Percentiles rank a stretch among this genome's conserved stretches.
Evolutionary conservation across 1,140 invertebrate species (phyloP).

Genomic region (Xylocopa sonorina): DNA sequence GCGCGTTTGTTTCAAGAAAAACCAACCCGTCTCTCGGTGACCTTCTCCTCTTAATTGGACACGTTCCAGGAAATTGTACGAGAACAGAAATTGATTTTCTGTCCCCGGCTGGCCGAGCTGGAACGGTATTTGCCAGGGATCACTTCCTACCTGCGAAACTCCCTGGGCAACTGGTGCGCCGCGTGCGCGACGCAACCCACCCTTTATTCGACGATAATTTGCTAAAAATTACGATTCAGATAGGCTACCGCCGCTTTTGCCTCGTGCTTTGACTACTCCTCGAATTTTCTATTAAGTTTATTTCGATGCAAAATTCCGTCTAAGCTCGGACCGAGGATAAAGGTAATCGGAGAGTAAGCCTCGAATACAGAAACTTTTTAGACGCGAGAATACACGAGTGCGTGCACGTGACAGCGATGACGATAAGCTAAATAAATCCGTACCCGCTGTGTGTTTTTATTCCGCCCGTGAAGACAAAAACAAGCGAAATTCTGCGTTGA

Average conservation of each 20-base stretch:
- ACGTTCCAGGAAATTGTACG: conserved; percentile 46
- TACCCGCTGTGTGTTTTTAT: neutral
- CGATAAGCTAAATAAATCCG: conserved; percentile 9
- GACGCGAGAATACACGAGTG: no score
- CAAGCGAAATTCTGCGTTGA: conserved; percentile 18
- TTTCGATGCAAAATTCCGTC: no score
- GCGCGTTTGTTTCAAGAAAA: conserved; percentile 9
- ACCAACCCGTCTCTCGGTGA: neutral
- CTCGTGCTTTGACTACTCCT: no score
- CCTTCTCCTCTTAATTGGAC: conserved; percentile 42
- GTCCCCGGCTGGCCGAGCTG: neutral
- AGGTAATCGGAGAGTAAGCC: neutral
- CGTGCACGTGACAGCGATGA: neutral
- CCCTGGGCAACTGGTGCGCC: neutral
- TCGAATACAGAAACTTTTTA: no score
- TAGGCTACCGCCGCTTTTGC: no score
- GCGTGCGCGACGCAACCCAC: no score
- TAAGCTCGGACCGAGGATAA: neutral
- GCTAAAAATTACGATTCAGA: no score
- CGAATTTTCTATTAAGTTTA: no score
- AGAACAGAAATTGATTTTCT: conserved; percentile 51
- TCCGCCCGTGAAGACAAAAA: neutral
- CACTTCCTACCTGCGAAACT: neutral
- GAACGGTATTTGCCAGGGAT: neutral
- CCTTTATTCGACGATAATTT: no score